Evolutionary conservation across 2,888 invertebrate species (phyloP).

Genomic region (Dicycla oo): DNA sequence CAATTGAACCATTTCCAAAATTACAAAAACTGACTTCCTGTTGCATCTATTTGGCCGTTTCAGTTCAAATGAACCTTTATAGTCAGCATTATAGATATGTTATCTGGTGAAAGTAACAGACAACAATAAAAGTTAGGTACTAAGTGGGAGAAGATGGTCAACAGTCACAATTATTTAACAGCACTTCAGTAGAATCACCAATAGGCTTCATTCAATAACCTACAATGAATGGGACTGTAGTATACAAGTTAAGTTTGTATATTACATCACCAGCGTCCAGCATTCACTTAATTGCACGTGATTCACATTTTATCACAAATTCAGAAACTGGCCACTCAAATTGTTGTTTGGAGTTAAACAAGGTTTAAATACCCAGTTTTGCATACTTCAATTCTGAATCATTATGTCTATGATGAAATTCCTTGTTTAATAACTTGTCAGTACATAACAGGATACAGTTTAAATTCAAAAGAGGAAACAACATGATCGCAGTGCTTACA

Average conservation of each 20-base stretch:
- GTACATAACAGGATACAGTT: conserved; percentile 32
- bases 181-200: conserved; percentile 16
- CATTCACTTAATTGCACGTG: conserved; percentile 15
- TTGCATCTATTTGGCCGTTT: neutral
- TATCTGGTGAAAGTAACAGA: conserved; percentile 35
- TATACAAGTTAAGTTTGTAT: conserved; percentile 29
- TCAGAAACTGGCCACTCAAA: conserved; percentile 20
- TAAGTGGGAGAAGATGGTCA: conserved; percentile 26
- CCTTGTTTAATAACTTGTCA: conserved; percentile 1
- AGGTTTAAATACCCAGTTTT: conserved; percentile 5
- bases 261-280: conserved; percentile 43
- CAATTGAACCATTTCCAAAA: neutral
- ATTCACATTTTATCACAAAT: conserved; percentile 26
- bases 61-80: conserved; percentile 3
- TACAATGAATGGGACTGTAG: conserved; percentile 31
- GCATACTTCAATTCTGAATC: conserved; percentile 15
- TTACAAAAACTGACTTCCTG: neutral
- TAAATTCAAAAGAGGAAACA: conserved; percentile 30
- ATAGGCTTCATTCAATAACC: conserved; percentile 44
- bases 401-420: neutral
- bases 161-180: conserved; percentile 27
- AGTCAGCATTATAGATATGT: neutral
- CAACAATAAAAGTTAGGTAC: conserved; percentile 39
- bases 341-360: neutral
- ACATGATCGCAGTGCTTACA: conserved; percentile 20